Conservation (phyloP, 1,140 invertebrate species). For the Drosophila ironensis region DNA sequence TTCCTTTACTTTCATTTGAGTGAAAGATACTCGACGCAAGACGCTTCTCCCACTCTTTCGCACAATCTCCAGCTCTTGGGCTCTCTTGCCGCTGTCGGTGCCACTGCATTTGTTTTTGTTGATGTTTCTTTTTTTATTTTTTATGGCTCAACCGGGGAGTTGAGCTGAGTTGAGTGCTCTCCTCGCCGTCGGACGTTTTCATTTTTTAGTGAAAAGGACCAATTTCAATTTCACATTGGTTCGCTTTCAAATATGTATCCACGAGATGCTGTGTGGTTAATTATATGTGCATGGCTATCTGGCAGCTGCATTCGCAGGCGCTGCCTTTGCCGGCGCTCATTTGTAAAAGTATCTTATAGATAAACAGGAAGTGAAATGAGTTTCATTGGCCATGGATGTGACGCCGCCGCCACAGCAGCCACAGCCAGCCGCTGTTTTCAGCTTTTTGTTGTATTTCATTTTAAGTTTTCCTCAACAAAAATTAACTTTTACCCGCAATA, state of each 20-base stretch:
- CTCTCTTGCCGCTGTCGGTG: no score
- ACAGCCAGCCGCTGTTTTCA: not conserved
- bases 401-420: not conserved
- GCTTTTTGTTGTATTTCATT: conserved; percentile 37
- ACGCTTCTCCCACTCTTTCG: not conserved
- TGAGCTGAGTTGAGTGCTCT: conserved; percentile 14
- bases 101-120: no score
- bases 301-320: conserved; percentile 35
- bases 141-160: no score
- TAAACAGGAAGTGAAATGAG: conserved; percentile 65
- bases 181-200: conserved; percentile 40
- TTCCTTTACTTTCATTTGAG: conserved; percentile 79
- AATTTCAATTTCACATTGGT: conserved; percentile 70
- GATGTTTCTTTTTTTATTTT: not conserved
- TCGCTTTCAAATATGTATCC: conserved; percentile 61
- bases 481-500: conserved; percentile 57
- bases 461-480: conserved; percentile 23
- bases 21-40: conserved; percentile 73
- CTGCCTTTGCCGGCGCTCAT: conserved; percentile 26
- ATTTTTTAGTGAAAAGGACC: conserved; percentile 71
- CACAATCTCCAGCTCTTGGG: not conserved
- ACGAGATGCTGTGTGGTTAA: conserved; percentile 58
- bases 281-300: conserved; percentile 48
- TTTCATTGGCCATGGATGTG: conserved; percentile 30
- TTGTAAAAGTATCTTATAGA: conserved; percentile 61